Evolutionary conservation across 2,797 vertebrate genomes (phyloP).

Genomic region (Phrynocephalus forsythii): DNA sequence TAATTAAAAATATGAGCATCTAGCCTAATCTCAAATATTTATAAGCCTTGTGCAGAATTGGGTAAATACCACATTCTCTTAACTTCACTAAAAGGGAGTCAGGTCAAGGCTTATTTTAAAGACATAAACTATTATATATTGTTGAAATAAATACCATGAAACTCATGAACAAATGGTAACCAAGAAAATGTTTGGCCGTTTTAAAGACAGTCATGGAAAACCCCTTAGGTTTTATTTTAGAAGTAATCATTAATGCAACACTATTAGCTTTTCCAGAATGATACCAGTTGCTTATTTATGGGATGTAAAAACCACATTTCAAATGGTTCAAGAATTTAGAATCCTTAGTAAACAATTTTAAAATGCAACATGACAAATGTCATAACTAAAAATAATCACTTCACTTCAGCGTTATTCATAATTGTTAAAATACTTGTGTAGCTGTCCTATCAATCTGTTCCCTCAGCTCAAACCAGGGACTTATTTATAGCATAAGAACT

Average conservation of each 20-base stretch:
- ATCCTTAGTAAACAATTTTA: neutral
- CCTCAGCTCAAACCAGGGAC: neutral
- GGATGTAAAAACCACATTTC: neutral
- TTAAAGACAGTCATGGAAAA: neutral
- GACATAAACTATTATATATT: neutral
- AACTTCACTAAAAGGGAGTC: neutral
- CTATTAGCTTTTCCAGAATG: neutral
- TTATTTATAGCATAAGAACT: neutral
- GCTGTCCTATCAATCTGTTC: slow-evolving; percentile 9
- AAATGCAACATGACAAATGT: neutral
- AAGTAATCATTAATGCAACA: neutral
- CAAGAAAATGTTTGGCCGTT: neutral
- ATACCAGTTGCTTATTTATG: slow-evolving; percentile 1
- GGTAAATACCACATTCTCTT: neutral
- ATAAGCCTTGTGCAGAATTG: neutral
- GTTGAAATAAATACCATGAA: neutral
- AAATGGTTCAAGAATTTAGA: neutral
- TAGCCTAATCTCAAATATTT: neutral
- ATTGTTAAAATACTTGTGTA: slow-evolving; percentile 19
- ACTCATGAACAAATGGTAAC: neutral
- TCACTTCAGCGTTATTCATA: slow-evolving; percentile 6
- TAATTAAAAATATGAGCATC: neutral
- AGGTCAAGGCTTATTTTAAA: neutral
- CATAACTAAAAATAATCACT: slow-evolving; percentile 9
- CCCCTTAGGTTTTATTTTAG: neutral